Conservation (phyloP, 2,113 vertebrate species). For the Tachysurus fulvidraco region DNA sequence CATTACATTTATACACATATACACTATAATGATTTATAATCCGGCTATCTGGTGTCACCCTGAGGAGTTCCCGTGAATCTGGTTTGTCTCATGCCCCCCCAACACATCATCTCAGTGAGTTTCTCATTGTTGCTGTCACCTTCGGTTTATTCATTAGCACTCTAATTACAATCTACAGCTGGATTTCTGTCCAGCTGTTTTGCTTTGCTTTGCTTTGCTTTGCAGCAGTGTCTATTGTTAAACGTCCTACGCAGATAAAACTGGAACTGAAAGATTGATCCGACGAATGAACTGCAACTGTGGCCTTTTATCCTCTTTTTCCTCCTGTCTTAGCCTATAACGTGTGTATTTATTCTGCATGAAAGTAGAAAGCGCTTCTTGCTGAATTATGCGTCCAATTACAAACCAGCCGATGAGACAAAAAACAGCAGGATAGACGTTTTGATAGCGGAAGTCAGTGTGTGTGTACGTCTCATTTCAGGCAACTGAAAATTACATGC, state of each 20-base stretch:
- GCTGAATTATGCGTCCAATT: slow-evolving; percentile 14
- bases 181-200: slow-evolving; percentile 1
- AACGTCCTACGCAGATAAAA: not conserved
- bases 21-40: not conserved
- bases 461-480: slow-evolving; percentile 56
- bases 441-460: slow-evolving; percentile 57
- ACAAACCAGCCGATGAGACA: slow-evolving; percentile 15
- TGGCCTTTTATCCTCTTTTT: not conserved
- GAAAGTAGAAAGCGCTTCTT: not conserved
- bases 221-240: not conserved
- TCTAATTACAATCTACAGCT: not conserved
- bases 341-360: not conserved
- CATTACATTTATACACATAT: not conserved
- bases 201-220: not conserved
- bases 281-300: not conserved
- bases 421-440: slow-evolving; percentile 33
- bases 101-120: not conserved
- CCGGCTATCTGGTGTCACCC: not conserved
- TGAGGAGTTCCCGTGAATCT: not conserved
- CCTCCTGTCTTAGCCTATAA: not conserved
- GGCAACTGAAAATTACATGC: slow-evolving; percentile 50
- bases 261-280: not conserved
- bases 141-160: not conserved
- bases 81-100: not conserved
- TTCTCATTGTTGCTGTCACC: not conserved